Evolutionary conservation across 2,888 invertebrate genomes (phyloP), one percentile per base, ranked within the genome.

Genomic region (Conomelus anceps): DNA sequence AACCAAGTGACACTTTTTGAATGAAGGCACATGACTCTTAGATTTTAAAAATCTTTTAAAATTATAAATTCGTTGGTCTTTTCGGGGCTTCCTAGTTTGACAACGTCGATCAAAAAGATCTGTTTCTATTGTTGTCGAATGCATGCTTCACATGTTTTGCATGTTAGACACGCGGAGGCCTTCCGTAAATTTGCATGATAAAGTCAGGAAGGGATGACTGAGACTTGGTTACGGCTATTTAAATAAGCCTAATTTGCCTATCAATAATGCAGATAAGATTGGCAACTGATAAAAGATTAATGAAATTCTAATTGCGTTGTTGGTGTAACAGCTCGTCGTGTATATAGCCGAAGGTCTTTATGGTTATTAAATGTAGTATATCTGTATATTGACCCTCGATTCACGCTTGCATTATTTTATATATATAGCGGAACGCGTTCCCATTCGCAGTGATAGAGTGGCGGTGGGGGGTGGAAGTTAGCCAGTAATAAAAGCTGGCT

Each of bases 401-500:
- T 9, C 34, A 34, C 34, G 34, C n/a, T 20, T 63, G 63, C n/a
- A n/a, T 63, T 63, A 63, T 34, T 1, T 41, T 3, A 17, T 41
- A 41, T 41, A 41, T 41, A 13, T 63, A n/a, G 63, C 4, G 63
- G 63, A 63, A n/a, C 63, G n/a, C 63, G n/a, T 20, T n/a, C 63
- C n/a, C 11, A 26, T 26, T 26, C 26, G 4, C 11, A 11, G 26
- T 4, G 26, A n/a, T 34, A 17, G 34, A 17, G 63, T 63, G 1
- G 63, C 20, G 63, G 63, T 20, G 6, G 63, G 63, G 86, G 26
- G 23, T 24, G 17, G 86, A 26, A 86, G 86, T 86, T 86, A 86
- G 86, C 86, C 86, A 86, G 86, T 86, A 86, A 86, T 86, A 86
- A 86, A 86, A 86, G 86, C 23, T 22, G 86, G 86, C 86, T 86